A percentile compares a stretch with the other conserved stretches of the same genome.
phyloP scores from a whole-genome alignment of 1,140 invertebrate species.

The Harlomillsia oculata region DNA sequence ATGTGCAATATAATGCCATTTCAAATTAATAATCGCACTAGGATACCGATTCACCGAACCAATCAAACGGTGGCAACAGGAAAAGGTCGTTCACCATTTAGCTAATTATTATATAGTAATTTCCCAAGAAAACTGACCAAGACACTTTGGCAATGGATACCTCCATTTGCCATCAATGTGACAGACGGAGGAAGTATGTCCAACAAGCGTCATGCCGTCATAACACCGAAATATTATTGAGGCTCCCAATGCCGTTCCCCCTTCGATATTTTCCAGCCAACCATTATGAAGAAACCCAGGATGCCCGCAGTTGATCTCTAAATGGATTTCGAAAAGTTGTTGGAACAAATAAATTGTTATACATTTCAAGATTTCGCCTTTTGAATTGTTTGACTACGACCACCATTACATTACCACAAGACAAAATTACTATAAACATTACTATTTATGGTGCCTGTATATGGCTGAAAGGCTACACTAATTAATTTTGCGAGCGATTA shows the following conservation, averaged over 20 bases:
- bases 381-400: too few relatives aligned
- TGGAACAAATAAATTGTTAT: neutral
- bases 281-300: constrained; percentile 86
- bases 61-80: too few relatives aligned
- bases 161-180: constrained; percentile 87
- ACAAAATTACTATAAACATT: too few relatives aligned
- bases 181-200: constrained; percentile 78
- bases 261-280: constrained; percentile 84
- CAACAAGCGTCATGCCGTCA: constrained; percentile 83
- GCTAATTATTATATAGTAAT: too few relatives aligned
- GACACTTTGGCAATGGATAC: constrained; percentile 77
- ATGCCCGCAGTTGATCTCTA: constrained; percentile 88
- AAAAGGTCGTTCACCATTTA: too few relatives aligned
- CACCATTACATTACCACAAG: too few relatives aligned
- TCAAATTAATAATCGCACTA: too few relatives aligned
- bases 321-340: neutral
- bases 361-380: neutral
- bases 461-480: too few relatives aligned
- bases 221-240: constrained; percentile 89
- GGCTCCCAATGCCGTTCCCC: constrained; percentile 73
- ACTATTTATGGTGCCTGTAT: too few relatives aligned
- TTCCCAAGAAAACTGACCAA: constrained; percentile 48
- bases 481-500: too few relatives aligned
- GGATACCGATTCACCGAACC: too few relatives aligned
- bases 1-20: too few relatives aligned